A percentile compares a stretch with the other conserved stretches of the same genome.
These are phyloP conservation scores for Nematolebias whitei DNA, from an alignment of 2,113 vertebrate genomes.

Conservation along the genomic window DNA sequence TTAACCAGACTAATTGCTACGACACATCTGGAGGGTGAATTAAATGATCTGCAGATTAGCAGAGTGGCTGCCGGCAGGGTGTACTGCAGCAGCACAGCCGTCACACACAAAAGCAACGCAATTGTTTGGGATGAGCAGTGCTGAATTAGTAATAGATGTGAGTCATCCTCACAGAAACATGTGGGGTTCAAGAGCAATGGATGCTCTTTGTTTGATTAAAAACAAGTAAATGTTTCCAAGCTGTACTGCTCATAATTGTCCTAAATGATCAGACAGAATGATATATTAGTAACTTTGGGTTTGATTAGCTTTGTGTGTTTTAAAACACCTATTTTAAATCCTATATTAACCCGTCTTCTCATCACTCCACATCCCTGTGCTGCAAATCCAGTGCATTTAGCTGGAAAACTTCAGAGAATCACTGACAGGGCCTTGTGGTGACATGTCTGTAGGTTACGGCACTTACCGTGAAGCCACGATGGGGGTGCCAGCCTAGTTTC, in stretches of 20 bases:
- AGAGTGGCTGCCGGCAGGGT: conserved; percentile 25
- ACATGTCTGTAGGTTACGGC: conserved; percentile 27
- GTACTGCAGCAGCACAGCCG: conserved; percentile 40
- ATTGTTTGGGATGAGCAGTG: conserved; percentile 33
- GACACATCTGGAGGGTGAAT: conserved; percentile 61
- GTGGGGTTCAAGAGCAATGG: conserved; percentile 30
- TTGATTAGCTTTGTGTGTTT: background rate
- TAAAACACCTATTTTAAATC: background rate
- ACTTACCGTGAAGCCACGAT: conserved; percentile 55
- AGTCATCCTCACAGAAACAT: conserved; percentile 46
- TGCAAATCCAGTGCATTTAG: conserved; percentile 44
- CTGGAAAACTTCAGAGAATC: conserved; percentile 33
- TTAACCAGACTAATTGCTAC: conserved; percentile 55
- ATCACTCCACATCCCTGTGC: conserved; percentile 1
- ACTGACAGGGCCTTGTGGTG: conserved; percentile 26
- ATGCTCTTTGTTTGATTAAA: conserved; percentile 5
- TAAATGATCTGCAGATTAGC: conserved; percentile 53
- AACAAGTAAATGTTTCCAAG: background rate
- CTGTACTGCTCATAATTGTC: background rate
- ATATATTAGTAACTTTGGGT: background rate
- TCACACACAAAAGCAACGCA: conserved; percentile 35
- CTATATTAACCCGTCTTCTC: conserved; percentile 11
- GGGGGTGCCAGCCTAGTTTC: conserved; percentile 69
- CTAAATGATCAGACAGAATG: background rate
- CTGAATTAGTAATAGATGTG: conserved; percentile 58